Conservation (phyloP, 2,888 invertebrate genomes). For the Ectropis crepuscularia region DNA sequence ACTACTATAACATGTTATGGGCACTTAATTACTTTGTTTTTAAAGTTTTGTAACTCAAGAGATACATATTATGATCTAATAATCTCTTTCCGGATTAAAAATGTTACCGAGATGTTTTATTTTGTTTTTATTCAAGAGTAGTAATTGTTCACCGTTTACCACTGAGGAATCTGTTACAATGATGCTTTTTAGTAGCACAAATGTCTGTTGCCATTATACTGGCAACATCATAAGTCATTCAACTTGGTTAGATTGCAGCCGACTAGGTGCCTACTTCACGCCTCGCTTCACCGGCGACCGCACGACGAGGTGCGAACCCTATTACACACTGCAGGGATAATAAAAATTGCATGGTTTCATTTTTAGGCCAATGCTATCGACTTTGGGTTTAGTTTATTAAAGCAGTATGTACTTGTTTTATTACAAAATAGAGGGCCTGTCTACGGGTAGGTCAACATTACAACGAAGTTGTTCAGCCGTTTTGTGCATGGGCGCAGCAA, state of each 20-base stretch:
- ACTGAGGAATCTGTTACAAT: too few species aligned
- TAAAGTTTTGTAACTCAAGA: too few species aligned
- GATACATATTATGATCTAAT: too few species aligned
- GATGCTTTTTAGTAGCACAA: too few species aligned
- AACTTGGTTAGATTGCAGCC: conserved; percentile 10
- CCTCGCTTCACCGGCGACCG: conserved; percentile 21
- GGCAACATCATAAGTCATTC: conserved; percentile 18
- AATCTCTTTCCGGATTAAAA: too few species aligned
- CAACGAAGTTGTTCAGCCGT: conserved; percentile 15
- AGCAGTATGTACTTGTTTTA: conserved; percentile 2
- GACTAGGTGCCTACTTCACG: conserved; percentile 5
- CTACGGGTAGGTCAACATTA: conserved; percentile 18
- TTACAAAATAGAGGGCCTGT: conserved; percentile 22
- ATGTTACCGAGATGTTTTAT: too few species aligned
- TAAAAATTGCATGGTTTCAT: conserved; percentile 15
- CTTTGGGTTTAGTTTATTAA: conserved; percentile 5
- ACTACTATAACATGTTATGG: too few species aligned
- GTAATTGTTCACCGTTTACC: too few species aligned
- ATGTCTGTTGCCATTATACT: conserved; percentile 4
- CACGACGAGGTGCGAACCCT: conserved; percentile 17
- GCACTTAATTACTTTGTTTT: too few species aligned
- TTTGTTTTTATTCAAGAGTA: too few species aligned
- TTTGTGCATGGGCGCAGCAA: conserved; percentile 26
- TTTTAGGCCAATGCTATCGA: conserved; percentile 21
- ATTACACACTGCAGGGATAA: conserved; percentile 18